Base-by-base conservation (phyloP, 2,888 invertebrate genomes). In the Drosophila parthenogenetica region DNA sequence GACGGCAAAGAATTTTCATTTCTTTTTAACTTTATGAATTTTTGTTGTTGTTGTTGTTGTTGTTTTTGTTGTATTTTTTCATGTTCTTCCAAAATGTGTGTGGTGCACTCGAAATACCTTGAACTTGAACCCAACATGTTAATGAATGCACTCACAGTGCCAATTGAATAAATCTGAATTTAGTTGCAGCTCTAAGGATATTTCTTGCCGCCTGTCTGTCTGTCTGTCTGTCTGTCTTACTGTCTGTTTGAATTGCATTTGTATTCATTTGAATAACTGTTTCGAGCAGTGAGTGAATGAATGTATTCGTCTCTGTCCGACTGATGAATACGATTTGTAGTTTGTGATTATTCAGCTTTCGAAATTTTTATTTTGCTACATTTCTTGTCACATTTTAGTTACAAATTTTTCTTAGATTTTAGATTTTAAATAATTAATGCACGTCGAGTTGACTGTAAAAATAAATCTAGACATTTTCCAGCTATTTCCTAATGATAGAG, bases 61-160 rank as follows among this genome's bases (percentile, higher is more conserved):
- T 14, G 35, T 8, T 11, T 1, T 10, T 32, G 5, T n/a, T n/a
- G 29, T 5, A 4, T 19, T 19, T 19, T 7, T 25, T 25, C 7
- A 2, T 29, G 29, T 29, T 8, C 29, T 29, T 8, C 29, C 29
- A 8, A 29, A 29, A 29, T 63, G 25, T 29, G 16, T 22, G 46
- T 22, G 42, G 43, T 43, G 73, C 59, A 59, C 69, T 59, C 40
- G 59, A 53, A 69, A 43, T 57, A 42, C 73, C 73, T 73, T 73
- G 73, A 73, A 73, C 73, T 73, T 73, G 73, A 17, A 45, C 46
- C 39, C 16, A 19, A 17, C 29, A 45, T 57, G 69, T 67, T 49
- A 61, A 64, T 62, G 68, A 61, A 53, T 73, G 67, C 71, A 55
- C 22, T 63, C 63, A 37, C 69, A 32, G n/a, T 14, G 39, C 14